Evolutionary conservation across 2,888 invertebrate genomes (phyloP).

Genomic region (Drosophila kambysellisi): DNA sequence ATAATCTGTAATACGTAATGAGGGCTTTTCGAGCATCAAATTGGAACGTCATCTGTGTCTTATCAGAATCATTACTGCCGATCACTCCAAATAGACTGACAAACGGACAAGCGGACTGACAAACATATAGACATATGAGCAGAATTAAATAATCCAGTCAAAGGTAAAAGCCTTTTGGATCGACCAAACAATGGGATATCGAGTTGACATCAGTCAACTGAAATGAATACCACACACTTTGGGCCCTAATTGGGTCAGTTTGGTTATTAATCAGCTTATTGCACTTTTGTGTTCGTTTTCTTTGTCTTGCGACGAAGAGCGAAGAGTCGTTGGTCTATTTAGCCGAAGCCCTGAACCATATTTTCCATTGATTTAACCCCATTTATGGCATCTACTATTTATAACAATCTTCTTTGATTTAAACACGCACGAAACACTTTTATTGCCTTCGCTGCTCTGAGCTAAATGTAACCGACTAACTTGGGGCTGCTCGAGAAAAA

Average conservation of each 20-base stretch:
- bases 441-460: conserved; percentile 33
- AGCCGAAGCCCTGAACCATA: conserved; percentile 63
- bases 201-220: not conserved
- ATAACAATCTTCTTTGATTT: conserved; percentile 30
- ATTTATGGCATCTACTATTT: conserved; percentile 32
- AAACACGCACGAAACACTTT: conserved; percentile 33
- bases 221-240: conserved; percentile 2
- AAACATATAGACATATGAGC: not conserved
- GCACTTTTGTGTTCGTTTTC: conserved; percentile 48
- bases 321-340: conserved; percentile 51
- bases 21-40: conserved; percentile 43
- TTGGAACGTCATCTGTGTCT: conserved; percentile 44
- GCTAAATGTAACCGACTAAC: conserved; percentile 45
- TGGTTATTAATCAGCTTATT: conserved; percentile 58
- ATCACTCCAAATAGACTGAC: conserved; percentile 15
- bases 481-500: conserved; percentile 28
- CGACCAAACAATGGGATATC: not conserved
- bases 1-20: conserved; percentile 36
- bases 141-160: not conserved
- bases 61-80: conserved; percentile 42
- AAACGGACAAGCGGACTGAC: conserved; percentile 1
- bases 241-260: conserved; percentile 27
- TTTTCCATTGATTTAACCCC: conserved; percentile 45
- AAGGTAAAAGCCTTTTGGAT: conserved; percentile 3
- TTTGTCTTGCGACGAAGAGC: conserved; percentile 41